phyloP scores from a whole-genome alignment of 2,888 invertebrate species.

The Eupsilia transversa region DNA sequence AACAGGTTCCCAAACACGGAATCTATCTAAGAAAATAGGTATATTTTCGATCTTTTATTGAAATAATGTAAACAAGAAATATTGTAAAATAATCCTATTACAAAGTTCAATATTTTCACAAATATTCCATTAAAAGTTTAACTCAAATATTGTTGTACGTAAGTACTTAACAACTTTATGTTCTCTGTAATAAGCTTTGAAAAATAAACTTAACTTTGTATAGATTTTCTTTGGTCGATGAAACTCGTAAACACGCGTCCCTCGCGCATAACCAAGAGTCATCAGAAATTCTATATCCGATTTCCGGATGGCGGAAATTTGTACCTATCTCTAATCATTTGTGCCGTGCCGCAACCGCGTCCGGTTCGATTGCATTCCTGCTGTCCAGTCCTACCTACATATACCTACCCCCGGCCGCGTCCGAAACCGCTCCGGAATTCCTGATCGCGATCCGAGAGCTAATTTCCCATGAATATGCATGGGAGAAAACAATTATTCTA shows the following conservation, averaged over 20 bases:
- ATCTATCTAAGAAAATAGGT: neutral
- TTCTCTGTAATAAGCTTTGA: conserved; percentile 1
- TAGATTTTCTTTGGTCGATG: conserved; percentile 2
- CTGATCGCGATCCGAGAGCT: conserved; percentile 23
- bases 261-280: neutral
- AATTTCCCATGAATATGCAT: conserved; percentile 49
- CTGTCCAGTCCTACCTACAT: neutral
- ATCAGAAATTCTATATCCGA: conserved; percentile 28
- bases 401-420: neutral
- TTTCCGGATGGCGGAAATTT: conserved; percentile 11
- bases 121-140: conserved; percentile 3
- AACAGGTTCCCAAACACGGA: neutral
- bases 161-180: neutral
- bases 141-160: conserved; percentile 14
- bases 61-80: neutral
- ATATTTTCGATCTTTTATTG: neutral
- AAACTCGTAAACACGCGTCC: neutral
- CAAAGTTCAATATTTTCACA: conserved; percentile 7
- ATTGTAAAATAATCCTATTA: conserved; percentile 19
- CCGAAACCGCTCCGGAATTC: conserved; percentile 18
- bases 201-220: conserved; percentile 3
- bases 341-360: neutral
- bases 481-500: neutral
- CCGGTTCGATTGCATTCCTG: conserved; percentile 23
- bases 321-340: conserved; percentile 12